A percentile compares a stretch with the other conserved stretches of the same genome.
phyloP scores from a whole-genome alignment of 2,797 vertebrate species.

The Phylloscopus collybita region DNA sequence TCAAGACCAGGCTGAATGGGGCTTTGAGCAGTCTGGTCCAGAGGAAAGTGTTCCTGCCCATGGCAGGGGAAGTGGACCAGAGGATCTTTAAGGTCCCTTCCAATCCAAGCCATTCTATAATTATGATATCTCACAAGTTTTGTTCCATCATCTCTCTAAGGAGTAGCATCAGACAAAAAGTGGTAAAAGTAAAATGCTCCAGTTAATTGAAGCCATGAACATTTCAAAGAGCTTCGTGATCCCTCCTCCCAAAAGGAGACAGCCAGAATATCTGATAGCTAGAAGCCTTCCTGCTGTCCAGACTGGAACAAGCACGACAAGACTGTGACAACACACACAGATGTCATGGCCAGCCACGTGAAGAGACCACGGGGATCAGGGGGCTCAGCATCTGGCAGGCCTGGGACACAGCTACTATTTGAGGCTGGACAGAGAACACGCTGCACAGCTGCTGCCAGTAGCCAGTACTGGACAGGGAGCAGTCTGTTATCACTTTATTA shows the following conservation, averaged over 20 bases:
- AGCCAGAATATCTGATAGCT: not conserved
- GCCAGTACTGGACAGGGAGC: not conserved
- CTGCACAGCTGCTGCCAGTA: not conserved
- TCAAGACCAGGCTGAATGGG: rapidly evolving
- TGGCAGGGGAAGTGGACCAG: rapidly evolving
- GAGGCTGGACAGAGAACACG: not conserved
- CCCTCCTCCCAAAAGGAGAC: not conserved
- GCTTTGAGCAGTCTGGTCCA: not conserved
- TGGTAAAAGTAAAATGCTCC: not conserved
- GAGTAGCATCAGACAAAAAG: not conserved
- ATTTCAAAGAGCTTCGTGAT: not conserved
- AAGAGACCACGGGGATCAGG: rapidly evolving
- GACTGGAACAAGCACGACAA: not conserved
- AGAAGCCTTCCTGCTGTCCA: not conserved
- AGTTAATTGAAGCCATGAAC: not conserved
- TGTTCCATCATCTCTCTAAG: not conserved
- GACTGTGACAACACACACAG: not conserved
- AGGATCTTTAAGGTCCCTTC: not conserved
- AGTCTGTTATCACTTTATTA: not conserved
- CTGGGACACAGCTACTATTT: not conserved
- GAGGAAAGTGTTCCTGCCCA: not conserved
- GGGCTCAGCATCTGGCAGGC: not conserved
- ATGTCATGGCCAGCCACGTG: not conserved
- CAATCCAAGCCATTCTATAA: not conserved
- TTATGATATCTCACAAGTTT: not conserved